Base-by-base conservation (phyloP, 2,797 vertebrate species). In the Muraenolepis orangiensis region DNA sequence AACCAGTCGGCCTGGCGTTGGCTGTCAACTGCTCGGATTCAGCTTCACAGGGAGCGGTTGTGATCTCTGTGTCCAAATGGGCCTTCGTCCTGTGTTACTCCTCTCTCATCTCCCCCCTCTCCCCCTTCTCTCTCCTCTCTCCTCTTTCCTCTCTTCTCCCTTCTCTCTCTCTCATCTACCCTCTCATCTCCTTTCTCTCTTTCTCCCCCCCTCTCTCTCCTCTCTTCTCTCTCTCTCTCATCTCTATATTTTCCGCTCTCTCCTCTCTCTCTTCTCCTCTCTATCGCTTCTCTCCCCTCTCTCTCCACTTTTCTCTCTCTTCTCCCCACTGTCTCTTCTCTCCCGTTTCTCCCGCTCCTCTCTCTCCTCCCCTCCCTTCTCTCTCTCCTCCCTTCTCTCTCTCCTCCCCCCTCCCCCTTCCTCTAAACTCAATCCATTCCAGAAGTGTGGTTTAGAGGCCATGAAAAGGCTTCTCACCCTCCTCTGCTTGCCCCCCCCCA, bases 381-480 rank as follows among this genome's bases (percentile, higher is more conserved):
- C 40, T 57, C 38, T 18, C 18, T 18, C 42, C 42, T 6, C 8
- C 46, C 8, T 2, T 64, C n/a, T 26, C 57, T 64, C 23, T 64
- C 57, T 64, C 57, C 23, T 3, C 10, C 57, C 20, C 18, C 10
- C 51, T 57, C 57, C 13, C 57, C 3, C 8, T 64, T 46, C 42
- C 42, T 46, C 42, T 46, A 18, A 46, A 46, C 42, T 46, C 42
- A 46, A 46, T 46, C 42, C 38, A 79, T 82, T 84, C 87, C 90
- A 81, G 84, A 87, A 91, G 91, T 90, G 84, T 87, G 90, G 88
- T 91, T 93, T 89, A 91, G 81, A 77, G 87, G 84, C 42, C 14
- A 46, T 46, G 42, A 46, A 46, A 46, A 46, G 42, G 42, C 42
- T 46, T 20, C 16, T 46, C 42, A 46, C 20, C 16, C 16, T 18